Evolutionary conservation across 2,888 invertebrate species (phyloP).

Genomic region (Fissipunctia ypsillon): DNA sequence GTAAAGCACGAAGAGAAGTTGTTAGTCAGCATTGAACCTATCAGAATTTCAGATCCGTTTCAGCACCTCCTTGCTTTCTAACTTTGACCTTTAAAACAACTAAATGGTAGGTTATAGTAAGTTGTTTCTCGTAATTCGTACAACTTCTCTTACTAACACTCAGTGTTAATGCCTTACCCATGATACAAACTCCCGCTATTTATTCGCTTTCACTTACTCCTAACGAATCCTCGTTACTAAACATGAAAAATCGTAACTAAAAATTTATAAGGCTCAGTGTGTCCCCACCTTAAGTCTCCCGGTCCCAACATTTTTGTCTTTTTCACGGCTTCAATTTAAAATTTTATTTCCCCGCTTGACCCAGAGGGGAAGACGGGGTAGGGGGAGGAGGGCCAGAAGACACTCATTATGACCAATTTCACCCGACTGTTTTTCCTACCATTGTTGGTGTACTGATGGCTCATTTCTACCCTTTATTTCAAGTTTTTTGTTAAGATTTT

Average conservation of each 20-base stretch:
- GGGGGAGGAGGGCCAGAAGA: slow-evolving; percentile 73
- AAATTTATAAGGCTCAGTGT: slow-evolving; percentile 40
- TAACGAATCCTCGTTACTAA: not conserved
- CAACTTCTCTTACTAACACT: not conserved
- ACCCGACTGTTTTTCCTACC: slow-evolving; percentile 82
- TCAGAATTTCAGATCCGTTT: not conserved
- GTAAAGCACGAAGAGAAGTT: not conserved
- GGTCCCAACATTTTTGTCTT: slow-evolving; percentile 84
- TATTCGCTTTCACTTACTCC: not conserved
- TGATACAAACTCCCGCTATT: too few species aligned
- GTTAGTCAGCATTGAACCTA: not conserved
- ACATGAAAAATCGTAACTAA: not conserved
- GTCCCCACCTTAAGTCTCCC: slow-evolving; percentile 66
- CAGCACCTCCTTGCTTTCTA: not conserved
- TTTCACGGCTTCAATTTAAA: slow-evolving; percentile 88
- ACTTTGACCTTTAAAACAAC: not conserved
- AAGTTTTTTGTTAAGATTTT: slow-evolving; percentile 77
- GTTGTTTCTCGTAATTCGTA: not conserved
- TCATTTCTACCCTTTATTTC: slow-evolving; percentile 84
- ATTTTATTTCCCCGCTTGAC: slow-evolving; percentile 88
- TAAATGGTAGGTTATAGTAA: not conserved
- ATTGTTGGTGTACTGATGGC: slow-evolving; percentile 81
- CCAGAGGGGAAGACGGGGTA: slow-evolving; percentile 77
- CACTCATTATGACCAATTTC: slow-evolving; percentile 90
- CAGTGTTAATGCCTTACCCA: not conserved